A percentile compares a stretch with the other conserved stretches of the same genome.
Evolutionary conservation across 2,888 invertebrate species (phyloP).

Genomic region (Meghimatium bilineatum): DNA sequence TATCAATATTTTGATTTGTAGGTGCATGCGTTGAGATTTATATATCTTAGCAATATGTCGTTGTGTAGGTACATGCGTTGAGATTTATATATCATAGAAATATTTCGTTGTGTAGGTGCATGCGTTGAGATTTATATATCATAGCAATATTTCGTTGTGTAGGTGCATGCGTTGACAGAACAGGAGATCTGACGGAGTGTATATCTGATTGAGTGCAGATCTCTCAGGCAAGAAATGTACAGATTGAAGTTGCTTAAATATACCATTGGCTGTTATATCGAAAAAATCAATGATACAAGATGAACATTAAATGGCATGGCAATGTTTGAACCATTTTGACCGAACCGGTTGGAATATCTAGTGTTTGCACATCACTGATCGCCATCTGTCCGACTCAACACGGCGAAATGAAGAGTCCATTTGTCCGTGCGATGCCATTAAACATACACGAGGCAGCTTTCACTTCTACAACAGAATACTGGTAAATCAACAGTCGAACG

Average conservation of each 20-base stretch:
- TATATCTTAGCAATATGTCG: too few relatives aligned
- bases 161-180: too few relatives aligned
- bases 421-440: constrained; percentile 7
- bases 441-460: not conserved
- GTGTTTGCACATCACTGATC: constrained; percentile 1
- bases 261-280: not conserved
- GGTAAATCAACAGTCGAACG: not conserved
- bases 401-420: not conserved
- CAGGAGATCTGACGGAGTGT: not conserved
- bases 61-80: too few relatives aligned
- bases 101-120: too few relatives aligned
- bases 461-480: not conserved
- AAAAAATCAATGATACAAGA: not conserved
- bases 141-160: too few relatives aligned
- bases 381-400: not conserved
- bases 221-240: not conserved
- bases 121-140: too few relatives aligned
- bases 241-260: not conserved
- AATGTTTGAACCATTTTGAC: constrained; percentile 15
- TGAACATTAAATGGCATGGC: not conserved
- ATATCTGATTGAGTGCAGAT: not conserved
- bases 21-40: too few relatives aligned
- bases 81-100: too few relatives aligned
- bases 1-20: too few relatives aligned
- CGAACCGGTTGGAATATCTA: not conserved